Conservation (phyloP, 2,797 vertebrate genomes). For the Myotis planiceps region DNA sequence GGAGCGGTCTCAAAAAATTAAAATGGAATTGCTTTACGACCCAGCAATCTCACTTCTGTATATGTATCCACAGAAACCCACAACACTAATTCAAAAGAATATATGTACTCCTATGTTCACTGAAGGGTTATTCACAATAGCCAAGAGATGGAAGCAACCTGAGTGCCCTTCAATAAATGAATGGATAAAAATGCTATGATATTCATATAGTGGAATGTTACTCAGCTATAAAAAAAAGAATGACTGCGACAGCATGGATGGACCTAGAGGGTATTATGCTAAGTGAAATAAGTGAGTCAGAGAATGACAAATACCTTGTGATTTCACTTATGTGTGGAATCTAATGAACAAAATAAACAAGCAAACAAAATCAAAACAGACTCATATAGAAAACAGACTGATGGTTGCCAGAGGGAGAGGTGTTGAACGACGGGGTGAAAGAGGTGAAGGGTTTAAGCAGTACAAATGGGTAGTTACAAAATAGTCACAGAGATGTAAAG, state of each 20-base stretch:
- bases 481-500: not conserved
- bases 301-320: too few species aligned
- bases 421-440: not conserved
- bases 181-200: not conserved
- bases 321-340: too few species aligned
- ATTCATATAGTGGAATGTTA: too few species aligned
- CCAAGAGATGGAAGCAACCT: not conserved
- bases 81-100: not conserved
- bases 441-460: not conserved
- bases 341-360: too few species aligned
- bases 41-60: not conserved
- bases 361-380: too few species aligned
- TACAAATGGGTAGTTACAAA: not conserved
- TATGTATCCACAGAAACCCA: not conserved
- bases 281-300: too few species aligned
- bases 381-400: too few species aligned
- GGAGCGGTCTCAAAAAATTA: not conserved
- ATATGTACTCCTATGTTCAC: not conserved
- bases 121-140: not conserved
- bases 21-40: not conserved
- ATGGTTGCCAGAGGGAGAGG: too few species aligned
- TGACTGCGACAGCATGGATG: too few species aligned
- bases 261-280: too few species aligned
- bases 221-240: too few species aligned
- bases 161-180: not conserved